phyloP scores from a whole-genome alignment of 2,113 vertebrate species.

The Parus major region DNA sequence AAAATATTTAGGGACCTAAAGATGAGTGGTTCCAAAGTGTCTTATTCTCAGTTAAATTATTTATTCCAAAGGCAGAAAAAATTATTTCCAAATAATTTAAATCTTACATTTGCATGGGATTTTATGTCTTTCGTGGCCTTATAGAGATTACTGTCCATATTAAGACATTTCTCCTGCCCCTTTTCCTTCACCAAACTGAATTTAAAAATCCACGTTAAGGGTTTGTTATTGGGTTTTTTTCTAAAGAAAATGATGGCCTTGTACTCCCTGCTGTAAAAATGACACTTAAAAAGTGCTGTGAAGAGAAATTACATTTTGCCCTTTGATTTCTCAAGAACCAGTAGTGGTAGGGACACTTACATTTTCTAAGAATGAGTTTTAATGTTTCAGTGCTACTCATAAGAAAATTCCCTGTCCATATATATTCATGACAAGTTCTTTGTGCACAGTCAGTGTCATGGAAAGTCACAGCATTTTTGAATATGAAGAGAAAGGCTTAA shows the following conservation, averaged over 20 bases:
- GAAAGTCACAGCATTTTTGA: conserved; percentile 16
- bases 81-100: neutral
- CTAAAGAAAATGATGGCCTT: neutral
- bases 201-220: neutral
- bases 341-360: neutral
- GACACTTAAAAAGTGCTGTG: neutral
- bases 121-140: neutral
- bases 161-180: neutral
- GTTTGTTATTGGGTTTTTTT: neutral
- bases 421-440: conserved; percentile 21
- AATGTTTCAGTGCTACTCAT: neutral
- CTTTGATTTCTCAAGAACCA: conserved; percentile 1
- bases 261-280: neutral
- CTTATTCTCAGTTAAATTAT: neutral
- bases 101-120: neutral
- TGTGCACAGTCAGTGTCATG: neutral
- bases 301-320: conserved; percentile 9
- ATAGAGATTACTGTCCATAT: neutral
- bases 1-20: neutral
- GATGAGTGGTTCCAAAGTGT: neutral
- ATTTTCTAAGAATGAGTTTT: neutral
- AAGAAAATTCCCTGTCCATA: conserved; percentile 8
- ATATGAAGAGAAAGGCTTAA: conserved; percentile 14
- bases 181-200: neutral
- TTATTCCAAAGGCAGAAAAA: neutral